Percentiles rank a stretch among this genome's conserved stretches.
Evolutionary conservation across 2,888 invertebrate species (phyloP).

Genomic region (Lycocerus yunnanus): DNA sequence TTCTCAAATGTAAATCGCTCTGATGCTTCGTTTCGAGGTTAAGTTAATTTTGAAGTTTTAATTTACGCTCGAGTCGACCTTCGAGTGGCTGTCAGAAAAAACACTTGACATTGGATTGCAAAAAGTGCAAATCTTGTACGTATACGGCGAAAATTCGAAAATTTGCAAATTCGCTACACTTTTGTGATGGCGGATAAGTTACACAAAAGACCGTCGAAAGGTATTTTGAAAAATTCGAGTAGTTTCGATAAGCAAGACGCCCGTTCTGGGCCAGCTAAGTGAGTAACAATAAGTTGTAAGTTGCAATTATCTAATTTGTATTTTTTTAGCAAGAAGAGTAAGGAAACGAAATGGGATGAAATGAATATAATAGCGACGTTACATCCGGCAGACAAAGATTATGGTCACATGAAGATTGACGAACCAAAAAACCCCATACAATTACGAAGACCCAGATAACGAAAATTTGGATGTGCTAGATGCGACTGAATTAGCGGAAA

Average conservation of each 20-base stretch:
- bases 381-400: constrained; percentile 97
- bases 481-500: constrained; percentile 77
- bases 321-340: constrained; percentile 47
- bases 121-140: neutral
- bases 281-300: constrained; percentile 8
- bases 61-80: neutral
- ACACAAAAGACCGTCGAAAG: constrained; percentile 83
- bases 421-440: constrained; percentile 97
- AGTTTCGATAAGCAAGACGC: constrained; percentile 77
- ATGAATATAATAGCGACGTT: constrained; percentile 98
- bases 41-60: neutral
- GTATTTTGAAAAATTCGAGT: constrained; percentile 90
- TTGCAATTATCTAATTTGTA: neutral
- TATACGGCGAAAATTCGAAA: neutral
- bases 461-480: constrained; percentile 64
- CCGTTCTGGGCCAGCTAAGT: constrained; percentile 39
- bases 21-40: neutral
- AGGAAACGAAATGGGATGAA: constrained; percentile 91
- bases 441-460: constrained; percentile 58
- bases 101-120: constrained; percentile 11
- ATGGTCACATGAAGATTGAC: constrained; percentile 98
- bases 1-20: neutral
- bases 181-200: constrained; percentile 73
- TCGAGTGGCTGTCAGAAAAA: neutral
- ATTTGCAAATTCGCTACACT: neutral